These are phyloP conservation scores for Leptonema lineaticorne DNA, from an alignment of 1,140 invertebrate genomes.

Conservation along the genomic window DNA sequence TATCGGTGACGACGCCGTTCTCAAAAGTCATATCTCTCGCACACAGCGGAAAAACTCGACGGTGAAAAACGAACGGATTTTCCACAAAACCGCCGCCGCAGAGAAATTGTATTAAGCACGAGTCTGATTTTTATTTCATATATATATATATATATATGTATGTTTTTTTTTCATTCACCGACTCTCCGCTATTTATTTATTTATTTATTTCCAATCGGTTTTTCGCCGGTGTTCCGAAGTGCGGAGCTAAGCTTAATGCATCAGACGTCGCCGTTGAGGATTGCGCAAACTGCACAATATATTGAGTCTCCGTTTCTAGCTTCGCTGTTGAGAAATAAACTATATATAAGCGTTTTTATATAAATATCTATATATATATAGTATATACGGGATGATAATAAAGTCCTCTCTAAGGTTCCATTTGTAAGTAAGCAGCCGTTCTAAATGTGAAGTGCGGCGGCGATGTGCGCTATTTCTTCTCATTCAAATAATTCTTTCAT, in stretches of 20 bases:
- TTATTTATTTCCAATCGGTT: neutral
- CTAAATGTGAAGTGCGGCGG: too few relatives aligned
- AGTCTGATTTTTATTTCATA: too few relatives aligned
- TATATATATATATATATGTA: too few relatives aligned
- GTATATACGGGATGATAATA: too few relatives aligned
- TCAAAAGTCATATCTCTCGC: neutral
- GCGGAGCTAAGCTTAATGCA: conserved; percentile 6
- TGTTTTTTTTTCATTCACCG: too few relatives aligned
- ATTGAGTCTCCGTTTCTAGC: too few relatives aligned
- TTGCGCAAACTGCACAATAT: conserved; percentile 16
- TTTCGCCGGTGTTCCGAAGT: neutral
- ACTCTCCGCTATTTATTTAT: neutral
- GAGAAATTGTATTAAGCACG: conserved; percentile 16
- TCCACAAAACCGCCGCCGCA: neutral
- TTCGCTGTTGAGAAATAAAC: neutral
- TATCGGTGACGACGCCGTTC: neutral
- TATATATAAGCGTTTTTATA: neutral
- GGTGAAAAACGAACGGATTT: conserved; percentile 16
- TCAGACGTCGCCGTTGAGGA: conserved; percentile 4
- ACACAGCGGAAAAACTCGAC: too few relatives aligned
- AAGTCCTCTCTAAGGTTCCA: too few relatives aligned
- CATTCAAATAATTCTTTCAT: too few relatives aligned
- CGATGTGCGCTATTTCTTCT: too few relatives aligned
- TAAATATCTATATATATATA: too few relatives aligned
- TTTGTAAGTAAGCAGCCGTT: too few relatives aligned